A percentile compares a stretch with the other conserved stretches of the same genome.
phyloP scores from a whole-genome alignment of 2,113 vertebrate species.

The Chinchilla lanigera region DNA sequence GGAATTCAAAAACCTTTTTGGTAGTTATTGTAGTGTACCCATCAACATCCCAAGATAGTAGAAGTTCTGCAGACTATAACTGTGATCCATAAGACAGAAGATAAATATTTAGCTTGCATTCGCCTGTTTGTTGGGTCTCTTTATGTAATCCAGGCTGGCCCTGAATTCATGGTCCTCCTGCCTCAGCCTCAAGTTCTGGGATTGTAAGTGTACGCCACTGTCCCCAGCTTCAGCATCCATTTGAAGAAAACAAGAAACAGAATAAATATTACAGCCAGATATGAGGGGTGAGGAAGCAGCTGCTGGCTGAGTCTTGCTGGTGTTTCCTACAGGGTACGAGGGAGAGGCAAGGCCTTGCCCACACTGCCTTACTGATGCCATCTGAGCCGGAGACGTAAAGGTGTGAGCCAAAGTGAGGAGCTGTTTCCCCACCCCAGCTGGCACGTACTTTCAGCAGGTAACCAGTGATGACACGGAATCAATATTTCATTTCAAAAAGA shows the following conservation, averaged over 20 bases:
- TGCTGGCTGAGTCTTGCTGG: not conserved
- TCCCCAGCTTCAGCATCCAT: not conserved
- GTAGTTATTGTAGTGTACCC: not conserved
- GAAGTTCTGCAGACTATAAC: not conserved
- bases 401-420: conserved; percentile 53
- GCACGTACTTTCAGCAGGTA: not conserved
- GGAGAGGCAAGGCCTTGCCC: not conserved
- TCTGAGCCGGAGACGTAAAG: not conserved
- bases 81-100: not conserved
- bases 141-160: not conserved
- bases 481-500: conserved; percentile 42
- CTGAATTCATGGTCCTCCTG: not conserved
- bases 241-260: not conserved
- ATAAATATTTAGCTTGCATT: not conserved
- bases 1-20: conserved; percentile 34
- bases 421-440: not conserved
- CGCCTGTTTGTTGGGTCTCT: not conserved
- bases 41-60: not conserved
- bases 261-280: not conserved
- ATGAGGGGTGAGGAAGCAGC: not conserved
- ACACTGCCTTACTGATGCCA: not conserved
- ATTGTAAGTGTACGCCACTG: not conserved
- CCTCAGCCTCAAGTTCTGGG: not conserved
- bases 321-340: not conserved
- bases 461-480: not conserved